Base-by-base conservation (phyloP, 1,140 invertebrate genomes). In the Pristionchus pacificus region DNA sequence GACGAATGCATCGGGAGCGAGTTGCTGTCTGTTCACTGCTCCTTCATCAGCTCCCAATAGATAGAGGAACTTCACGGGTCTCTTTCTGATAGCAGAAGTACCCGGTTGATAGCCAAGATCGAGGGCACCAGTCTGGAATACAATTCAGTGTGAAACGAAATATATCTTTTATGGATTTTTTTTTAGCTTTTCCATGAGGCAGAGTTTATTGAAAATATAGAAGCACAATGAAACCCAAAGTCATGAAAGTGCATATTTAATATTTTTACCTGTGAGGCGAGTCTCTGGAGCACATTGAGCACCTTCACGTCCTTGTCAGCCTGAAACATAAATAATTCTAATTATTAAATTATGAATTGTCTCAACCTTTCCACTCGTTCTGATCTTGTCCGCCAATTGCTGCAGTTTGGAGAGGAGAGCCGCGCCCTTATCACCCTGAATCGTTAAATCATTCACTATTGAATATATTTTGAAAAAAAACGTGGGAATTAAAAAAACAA, bases 31-130 rank as follows among this genome's bases (percentile, higher is more conserved):
- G 0, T 88, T 89, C 67, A 98, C 88, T 31, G 89, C 88, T 0
- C 89, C 88, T 78, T 92, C 91, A 85, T 98, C 97, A 67, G 95
- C 93, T 33, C 95, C 95, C 64, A 98, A 86, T 59, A 98, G 86
- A 85, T 91, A 95, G 15, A 98, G 84, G 32, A 98, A 89, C 83
- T 91, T 90, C 0, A 93, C 91, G 74, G 90, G 87, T 29, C 74
- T 77, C 72, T 83, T 79, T 28, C 69, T 28, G 24, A 49, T 6
- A 10, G 38, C 38, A 49, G 38, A 49, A 49, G 38, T 49, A 19
- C 38, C 38, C 6, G 38, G 38, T 76, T 90, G 89, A 86, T 95
- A 97, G 49, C 96, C 96, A 64, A 98, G 84, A 87, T 99, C 97
- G 61, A 97, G 87, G 31, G 97, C 95, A 62, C 93, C 95, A 62